These are phyloP conservation scores for Zonotrichia leucophrys DNA, from an alignment of 2,113 vertebrate species.

Conservation along the genomic window DNA sequence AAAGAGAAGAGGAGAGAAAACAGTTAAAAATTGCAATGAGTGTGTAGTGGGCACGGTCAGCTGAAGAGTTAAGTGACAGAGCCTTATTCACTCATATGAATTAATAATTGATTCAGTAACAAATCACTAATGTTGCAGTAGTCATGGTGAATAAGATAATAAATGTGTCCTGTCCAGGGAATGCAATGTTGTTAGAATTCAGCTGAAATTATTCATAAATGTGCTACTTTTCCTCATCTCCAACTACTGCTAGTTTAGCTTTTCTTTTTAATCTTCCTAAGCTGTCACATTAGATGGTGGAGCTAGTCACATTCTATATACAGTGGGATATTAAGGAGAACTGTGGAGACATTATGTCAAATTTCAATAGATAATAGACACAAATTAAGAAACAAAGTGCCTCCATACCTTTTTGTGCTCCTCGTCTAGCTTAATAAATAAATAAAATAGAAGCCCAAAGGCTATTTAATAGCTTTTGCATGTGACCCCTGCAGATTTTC, in stretches of 20 bases:
- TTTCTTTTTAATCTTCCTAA: slow-evolving; percentile 82
- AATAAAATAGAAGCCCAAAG: slow-evolving; percentile 19
- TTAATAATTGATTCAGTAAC: slow-evolving; percentile 84
- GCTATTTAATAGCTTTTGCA: not conserved
- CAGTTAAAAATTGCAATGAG: not conserved
- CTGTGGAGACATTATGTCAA: slow-evolving; percentile 68
- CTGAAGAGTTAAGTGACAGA: slow-evolving; percentile 77
- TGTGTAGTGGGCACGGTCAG: not conserved
- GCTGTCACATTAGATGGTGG: slow-evolving; percentile 77
- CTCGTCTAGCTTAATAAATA: slow-evolving; percentile 47
- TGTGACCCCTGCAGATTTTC: not conserved
- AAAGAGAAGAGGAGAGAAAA: not conserved
- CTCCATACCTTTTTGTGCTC: slow-evolving; percentile 24
- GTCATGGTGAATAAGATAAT: slow-evolving; percentile 82
- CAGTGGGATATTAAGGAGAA: slow-evolving; percentile 74
- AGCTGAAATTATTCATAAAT: slow-evolving; percentile 84
- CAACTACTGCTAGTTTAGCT: slow-evolving; percentile 78
- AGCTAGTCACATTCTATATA: slow-evolving; percentile 72
- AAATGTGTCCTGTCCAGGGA: slow-evolving; percentile 82
- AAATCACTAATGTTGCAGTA: slow-evolving; percentile 85
- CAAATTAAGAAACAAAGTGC: slow-evolving; percentile 65
- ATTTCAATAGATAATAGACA: slow-evolving; percentile 75
- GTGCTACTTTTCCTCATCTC: slow-evolving; percentile 79
- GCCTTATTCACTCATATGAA: slow-evolving; percentile 74
- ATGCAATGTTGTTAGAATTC: slow-evolving; percentile 81